Evolutionary conservation across 2,113 vertebrate species (phyloP).

Genomic region (Corydoras maculifer): DNA sequence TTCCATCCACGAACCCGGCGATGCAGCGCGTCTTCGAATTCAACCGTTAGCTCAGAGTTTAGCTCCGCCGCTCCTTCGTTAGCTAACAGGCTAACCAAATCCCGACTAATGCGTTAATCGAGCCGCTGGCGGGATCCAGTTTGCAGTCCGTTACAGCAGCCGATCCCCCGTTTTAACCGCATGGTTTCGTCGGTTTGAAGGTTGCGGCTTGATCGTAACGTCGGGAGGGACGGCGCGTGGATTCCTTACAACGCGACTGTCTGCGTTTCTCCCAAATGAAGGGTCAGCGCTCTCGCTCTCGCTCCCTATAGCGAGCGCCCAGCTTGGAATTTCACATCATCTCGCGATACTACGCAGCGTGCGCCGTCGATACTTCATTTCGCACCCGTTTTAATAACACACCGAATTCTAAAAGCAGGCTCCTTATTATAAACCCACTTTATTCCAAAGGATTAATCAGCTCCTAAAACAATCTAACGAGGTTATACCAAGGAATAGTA

Average conservation of each 20-base stretch:
- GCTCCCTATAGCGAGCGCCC: conserved; percentile 56
- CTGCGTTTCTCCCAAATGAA: conserved; percentile 53
- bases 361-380: background rate
- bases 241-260: conserved; percentile 49
- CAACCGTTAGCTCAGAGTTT: conserved; percentile 29
- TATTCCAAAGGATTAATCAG: too few relatives aligned
- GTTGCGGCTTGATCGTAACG: background rate
- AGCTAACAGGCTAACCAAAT: conserved; percentile 51
- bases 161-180: conserved; percentile 24
- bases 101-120: conserved; percentile 41
- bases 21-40: conserved; percentile 19
- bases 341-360: background rate
- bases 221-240: conserved; percentile 32
- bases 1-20: conserved; percentile 20
- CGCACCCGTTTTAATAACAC: background rate
- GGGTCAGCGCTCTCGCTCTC: conserved; percentile 21
- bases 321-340: conserved; percentile 49
- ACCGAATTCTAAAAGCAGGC: background rate
- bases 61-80: conserved; percentile 31
- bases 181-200: conserved; percentile 10
- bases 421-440: too few relatives aligned
- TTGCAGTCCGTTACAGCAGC: conserved; percentile 5
- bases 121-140: conserved; percentile 34
- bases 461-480: too few relatives aligned
- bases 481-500: too few relatives aligned